Evolutionary conservation across 2,113 vertebrate genomes (phyloP).

Genomic region (Condylura cristata): DNA sequence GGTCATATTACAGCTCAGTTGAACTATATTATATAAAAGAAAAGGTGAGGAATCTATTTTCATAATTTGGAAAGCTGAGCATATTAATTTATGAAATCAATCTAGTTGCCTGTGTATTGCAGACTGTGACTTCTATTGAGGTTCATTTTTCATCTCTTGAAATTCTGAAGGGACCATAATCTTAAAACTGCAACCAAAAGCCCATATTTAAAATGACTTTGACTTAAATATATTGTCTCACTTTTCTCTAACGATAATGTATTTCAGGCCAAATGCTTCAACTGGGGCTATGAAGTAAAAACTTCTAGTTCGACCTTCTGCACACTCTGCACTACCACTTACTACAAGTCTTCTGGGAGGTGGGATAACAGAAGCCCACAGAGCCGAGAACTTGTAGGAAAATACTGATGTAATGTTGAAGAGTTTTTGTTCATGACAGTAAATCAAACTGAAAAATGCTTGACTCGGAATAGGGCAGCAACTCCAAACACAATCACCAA

Average conservation of each 20-base stretch:
- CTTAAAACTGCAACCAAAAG: constrained; percentile 32
- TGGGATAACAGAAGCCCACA: neutral
- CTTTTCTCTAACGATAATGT: constrained; percentile 38
- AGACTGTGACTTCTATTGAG: constrained; percentile 7
- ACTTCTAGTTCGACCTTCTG: neutral
- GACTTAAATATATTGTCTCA: constrained; percentile 43
- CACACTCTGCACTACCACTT: neutral
- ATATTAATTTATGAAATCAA: neutral
- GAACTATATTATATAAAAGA: neutral
- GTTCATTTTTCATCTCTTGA: constrained; percentile 2
- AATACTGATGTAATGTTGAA: constrained; percentile 17
- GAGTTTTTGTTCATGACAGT: constrained; percentile 17
- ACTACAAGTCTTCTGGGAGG: neutral
- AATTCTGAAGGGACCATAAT: constrained; percentile 38
- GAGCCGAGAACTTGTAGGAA: constrained; percentile 22
- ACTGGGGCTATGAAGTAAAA: neutral
- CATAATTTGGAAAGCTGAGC: neutral
- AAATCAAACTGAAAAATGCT: constrained; percentile 63
- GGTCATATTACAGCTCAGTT: neutral
- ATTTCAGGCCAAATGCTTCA: constrained; percentile 56
- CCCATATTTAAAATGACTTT: constrained; percentile 48
- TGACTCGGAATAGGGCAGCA: constrained; percentile 35
- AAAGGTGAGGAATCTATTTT: neutral
- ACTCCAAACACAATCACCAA: constrained; percentile 47
- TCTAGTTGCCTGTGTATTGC: neutral